phyloP scores from a whole-genome alignment of 2,113 vertebrate genomes.

The Rissa tridactyla region DNA sequence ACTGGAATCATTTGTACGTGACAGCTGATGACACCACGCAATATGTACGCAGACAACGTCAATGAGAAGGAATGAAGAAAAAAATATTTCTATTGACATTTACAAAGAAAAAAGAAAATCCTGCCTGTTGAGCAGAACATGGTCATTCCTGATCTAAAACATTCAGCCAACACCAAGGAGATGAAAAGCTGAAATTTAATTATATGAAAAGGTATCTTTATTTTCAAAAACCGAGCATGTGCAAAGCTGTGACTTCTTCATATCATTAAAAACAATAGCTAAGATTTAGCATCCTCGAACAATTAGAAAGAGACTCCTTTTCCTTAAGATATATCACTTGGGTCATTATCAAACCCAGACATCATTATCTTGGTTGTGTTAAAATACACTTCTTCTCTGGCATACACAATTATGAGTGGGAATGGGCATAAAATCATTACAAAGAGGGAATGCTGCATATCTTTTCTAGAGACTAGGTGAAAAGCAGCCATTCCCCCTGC shows the following conservation, averaged over 20 bases:
- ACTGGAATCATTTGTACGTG: not conserved
- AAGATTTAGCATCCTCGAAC: not conserved
- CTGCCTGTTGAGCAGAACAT: not conserved
- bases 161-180: not conserved
- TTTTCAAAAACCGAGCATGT: not conserved
- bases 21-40: not conserved
- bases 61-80: not conserved
- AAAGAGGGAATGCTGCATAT: not conserved
- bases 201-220: conserved; percentile 24
- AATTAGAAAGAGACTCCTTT: not conserved
- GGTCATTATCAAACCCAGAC: not conserved
- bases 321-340: not conserved
- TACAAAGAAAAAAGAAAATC: not conserved
- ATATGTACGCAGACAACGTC: not conserved
- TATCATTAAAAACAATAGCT: not conserved
- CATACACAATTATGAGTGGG: not conserved
- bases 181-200: not conserved
- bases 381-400: not conserved
- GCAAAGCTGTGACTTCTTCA: not conserved
- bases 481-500: not conserved
- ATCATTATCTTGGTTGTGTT: not conserved
- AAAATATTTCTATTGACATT: not conserved
- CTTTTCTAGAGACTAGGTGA: not conserved
- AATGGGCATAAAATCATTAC: not conserved
- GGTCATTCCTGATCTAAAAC: not conserved